These are phyloP conservation scores for Xyliphius kryptos DNA, from an alignment of 2,113 vertebrate species.

Conservation along the genomic window DNA sequence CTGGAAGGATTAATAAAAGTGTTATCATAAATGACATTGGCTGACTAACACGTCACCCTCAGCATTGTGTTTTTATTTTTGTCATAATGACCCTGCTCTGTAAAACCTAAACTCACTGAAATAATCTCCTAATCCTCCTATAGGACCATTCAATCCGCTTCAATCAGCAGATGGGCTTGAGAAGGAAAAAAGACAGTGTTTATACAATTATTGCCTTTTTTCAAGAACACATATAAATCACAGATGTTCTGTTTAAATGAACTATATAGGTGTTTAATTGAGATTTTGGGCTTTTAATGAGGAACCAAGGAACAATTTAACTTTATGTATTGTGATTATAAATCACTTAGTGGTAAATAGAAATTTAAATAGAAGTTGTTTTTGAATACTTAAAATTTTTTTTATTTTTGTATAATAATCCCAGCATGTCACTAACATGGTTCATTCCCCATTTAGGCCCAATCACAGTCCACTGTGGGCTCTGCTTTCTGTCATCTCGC, in stretches of 20 bases:
- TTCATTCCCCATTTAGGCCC: slow-evolving; percentile 41
- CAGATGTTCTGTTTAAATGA: too few relatives aligned
- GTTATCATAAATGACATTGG: slow-evolving; percentile 34
- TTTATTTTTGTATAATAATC: slow-evolving; percentile 6
- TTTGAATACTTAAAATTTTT: not conserved
- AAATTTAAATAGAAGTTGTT: slow-evolving; percentile 11
- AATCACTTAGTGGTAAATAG: too few relatives aligned
- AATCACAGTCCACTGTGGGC: slow-evolving; percentile 55
- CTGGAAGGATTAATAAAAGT: slow-evolving; percentile 28
- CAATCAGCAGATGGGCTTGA: slow-evolving; percentile 21
- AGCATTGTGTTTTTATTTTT: slow-evolving; percentile 30
- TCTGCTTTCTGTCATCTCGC: slow-evolving; percentile 45
- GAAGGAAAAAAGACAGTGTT: slow-evolving; percentile 15
- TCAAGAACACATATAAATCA: too few relatives aligned
- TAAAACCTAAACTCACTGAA: slow-evolving; percentile 40
- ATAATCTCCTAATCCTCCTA: slow-evolving; percentile 50
- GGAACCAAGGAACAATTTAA: too few relatives aligned
- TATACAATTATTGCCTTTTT: slow-evolving; percentile 4
- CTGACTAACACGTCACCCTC: slow-evolving; percentile 30
- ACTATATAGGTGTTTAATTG: too few relatives aligned
- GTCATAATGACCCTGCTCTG: slow-evolving; percentile 20
- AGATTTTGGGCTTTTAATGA: too few relatives aligned
- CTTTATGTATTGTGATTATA: too few relatives aligned
- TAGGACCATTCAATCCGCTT: slow-evolving; percentile 44
- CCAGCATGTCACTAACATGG: slow-evolving; percentile 51